Base-by-base conservation (phyloP, 2,113 vertebrate species). In the Nothocercus nigrocapillus region DNA sequence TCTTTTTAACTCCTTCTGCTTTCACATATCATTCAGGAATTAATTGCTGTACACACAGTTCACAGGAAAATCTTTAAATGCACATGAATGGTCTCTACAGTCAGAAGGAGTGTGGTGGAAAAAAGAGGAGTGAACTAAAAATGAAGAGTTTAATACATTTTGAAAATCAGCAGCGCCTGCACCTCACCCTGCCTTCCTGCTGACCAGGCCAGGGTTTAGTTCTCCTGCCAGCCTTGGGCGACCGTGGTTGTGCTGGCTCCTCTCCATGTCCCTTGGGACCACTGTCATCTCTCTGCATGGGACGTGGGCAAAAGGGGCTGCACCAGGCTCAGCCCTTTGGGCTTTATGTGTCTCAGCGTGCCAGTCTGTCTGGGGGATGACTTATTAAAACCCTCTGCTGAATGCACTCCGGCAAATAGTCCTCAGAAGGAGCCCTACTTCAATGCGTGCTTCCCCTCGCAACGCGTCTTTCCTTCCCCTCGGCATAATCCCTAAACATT, bases 1-100 rank as follows among this genome's bases (percentile, higher is more conserved):
- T 70, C 70, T 64, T 89, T 78, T 22, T 70, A 47, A 54, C 19
- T 87, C 82, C 64, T 97, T 97, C 88, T 63, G 49, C 59, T 96
- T 97, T 84, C 88, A 90, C 66, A 82, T 61, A 58, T 77, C 72
- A 72, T 79, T 78, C 13, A 73, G 73, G 47, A 91, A 91, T 92
- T 45, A 93, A 67, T 67, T 49, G 32, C 83, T 94, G 89, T 94
- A 66, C 53, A 20, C 78, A 7, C 17, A 66, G 54, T 87, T 91
- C 89, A 81, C 15, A 89, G 67, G 59, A 91, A 92, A 76, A 89
- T 25, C 34, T n/a, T 69, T 45, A 86, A 92, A 91, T 36, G 11
- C 12, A 16, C 11, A 1, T 13, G 9, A 89, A 74, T 11, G 10
- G 9, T n/a, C 38, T 89, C 64, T 53, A n/a, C 28, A 2, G 0